These are phyloP conservation scores for Ficedula albicollis DNA, from an alignment of 2,797 vertebrate species.

Conservation along the genomic window DNA sequence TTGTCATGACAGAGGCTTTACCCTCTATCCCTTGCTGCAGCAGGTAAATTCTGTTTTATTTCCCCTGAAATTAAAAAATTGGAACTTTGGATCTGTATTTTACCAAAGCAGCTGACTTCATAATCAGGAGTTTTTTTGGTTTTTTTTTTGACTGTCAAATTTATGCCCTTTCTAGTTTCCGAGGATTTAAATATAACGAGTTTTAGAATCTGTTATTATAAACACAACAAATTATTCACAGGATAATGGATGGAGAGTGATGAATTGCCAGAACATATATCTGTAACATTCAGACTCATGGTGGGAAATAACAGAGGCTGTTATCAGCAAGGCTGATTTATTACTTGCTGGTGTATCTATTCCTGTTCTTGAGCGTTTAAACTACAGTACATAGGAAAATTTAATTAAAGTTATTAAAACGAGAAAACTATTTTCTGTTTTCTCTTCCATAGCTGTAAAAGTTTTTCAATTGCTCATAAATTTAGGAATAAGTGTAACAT, in stretches of 20 bases:
- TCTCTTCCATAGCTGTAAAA: not conserved
- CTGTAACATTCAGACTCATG: not conserved
- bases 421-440: slow-evolving; percentile 20
- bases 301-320: slow-evolving; percentile 11
- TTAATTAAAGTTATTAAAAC: slow-evolving; percentile 41
- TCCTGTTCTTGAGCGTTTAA: not conserved
- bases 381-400: slow-evolving; percentile 5
- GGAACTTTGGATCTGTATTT: not conserved
- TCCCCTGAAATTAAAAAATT: not conserved
- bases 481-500: not conserved
- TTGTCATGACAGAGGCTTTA: not conserved
- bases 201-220: slow-evolving; percentile 1
- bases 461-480: slow-evolving; percentile 16
- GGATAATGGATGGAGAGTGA: slow-evolving; percentile 34
- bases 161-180: not conserved
- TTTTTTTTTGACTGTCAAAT: not conserved
- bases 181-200: not conserved
- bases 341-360: slow-evolving; percentile 1
- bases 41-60: not conserved
- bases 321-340: slow-evolving; percentile 44
- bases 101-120: not conserved
- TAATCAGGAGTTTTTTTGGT: not conserved
- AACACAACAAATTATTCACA: slow-evolving; percentile 8
- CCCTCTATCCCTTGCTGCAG: not conserved
- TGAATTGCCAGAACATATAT: slow-evolving; percentile 43